phyloP scores from a whole-genome alignment of 2,888 invertebrate species.

The Dasypogon diadema region DNA sequence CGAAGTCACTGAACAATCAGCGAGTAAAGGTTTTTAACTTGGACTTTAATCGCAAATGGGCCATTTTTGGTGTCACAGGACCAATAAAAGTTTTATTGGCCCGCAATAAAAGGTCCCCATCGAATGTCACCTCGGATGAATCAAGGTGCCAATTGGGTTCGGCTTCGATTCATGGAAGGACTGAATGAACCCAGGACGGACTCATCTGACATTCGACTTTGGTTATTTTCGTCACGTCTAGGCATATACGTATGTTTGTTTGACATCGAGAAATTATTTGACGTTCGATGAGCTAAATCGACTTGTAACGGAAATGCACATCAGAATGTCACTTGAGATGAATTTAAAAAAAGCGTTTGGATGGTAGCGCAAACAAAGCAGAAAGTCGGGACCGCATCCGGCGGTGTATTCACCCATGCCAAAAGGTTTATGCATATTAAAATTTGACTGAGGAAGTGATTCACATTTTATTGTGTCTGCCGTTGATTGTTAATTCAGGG shows the following conservation, averaged over 20 bases:
- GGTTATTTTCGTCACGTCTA: slow-evolving; percentile 42
- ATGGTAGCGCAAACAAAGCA: slow-evolving; percentile 18
- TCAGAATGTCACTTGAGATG: slow-evolving; percentile 25
- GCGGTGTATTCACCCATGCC: slow-evolving; percentile 5
- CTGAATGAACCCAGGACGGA: background rate
- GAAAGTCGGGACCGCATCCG: slow-evolving; percentile 38
- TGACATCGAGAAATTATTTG: slow-evolving; percentile 4
- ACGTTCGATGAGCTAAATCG: slow-evolving; percentile 19
- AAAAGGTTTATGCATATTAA: slow-evolving; percentile 39
- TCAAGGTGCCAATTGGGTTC: slow-evolving; percentile 1
- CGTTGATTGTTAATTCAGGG: background rate
- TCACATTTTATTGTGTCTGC: background rate
- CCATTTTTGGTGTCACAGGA: slow-evolving; percentile 15
- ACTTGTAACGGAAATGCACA: slow-evolving; percentile 47
- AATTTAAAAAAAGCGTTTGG: slow-evolving; percentile 18
- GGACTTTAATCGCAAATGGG: slow-evolving; percentile 29
- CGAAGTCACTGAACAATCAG: slow-evolving; percentile 34
- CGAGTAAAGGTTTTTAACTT: slow-evolving; percentile 12
- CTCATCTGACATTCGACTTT: background rate
- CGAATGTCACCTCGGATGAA: background rate
- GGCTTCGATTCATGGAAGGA: background rate
- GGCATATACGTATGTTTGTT: slow-evolving; percentile 11
- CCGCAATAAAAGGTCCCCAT: slow-evolving; percentile 14
- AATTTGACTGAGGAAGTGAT: slow-evolving; percentile 1
- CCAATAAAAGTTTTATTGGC: slow-evolving; percentile 33